Evolutionary conservation across 2,113 vertebrate species (phyloP), one percentile per base, ranked within the genome.

Genomic region (Mastomys natalensis): DNA sequence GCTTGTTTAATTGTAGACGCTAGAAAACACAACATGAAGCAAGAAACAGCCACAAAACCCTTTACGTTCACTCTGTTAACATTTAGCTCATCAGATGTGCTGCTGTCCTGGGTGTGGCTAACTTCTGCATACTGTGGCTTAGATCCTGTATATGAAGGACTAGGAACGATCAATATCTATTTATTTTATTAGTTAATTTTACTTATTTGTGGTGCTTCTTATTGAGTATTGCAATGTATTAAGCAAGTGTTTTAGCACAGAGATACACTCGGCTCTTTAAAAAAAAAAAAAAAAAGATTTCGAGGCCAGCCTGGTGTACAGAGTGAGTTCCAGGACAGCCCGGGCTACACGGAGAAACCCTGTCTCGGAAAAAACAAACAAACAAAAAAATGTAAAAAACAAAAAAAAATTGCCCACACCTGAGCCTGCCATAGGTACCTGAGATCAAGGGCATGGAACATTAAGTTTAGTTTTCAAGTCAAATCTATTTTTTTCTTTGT

Each of bases 21-120:
- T 76, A 90, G 88, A 97, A 97, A 96, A 95, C 87, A 95, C 78
- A 97, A 94, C 94, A 95, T 78, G 37, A 89, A 64, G 58, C 76
- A 31, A 94, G 84, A 95, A 62, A 37, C 9, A 88, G 48, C n/a
- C 74, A 34, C 53, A 91, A 64, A 10, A n/a, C 4, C 6, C 45
- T 90, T 55, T 64, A 0, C 15, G 5, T 12, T 73, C 70, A 87
- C 48, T n/a, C 16, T 45, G 29, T 45, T 45, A 31, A 58, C 51
- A 34, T 11, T 84, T 92, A 87, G 64, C 84, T 96, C 74, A 68
- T 19, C 48, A 51, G 91, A 21, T 43, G 4, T 40, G 15, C 58
- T 34, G 40, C 26, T 5, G 22, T 19, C 51, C 78, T 2, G 6
- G n/a, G 40, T 6, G 55, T 62, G 55, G n/a, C 80, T 70, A 29